Evolutionary conservation across 2,113 vertebrate genomes (phyloP).

Genomic region (Anser brachyrhynchus): DNA sequence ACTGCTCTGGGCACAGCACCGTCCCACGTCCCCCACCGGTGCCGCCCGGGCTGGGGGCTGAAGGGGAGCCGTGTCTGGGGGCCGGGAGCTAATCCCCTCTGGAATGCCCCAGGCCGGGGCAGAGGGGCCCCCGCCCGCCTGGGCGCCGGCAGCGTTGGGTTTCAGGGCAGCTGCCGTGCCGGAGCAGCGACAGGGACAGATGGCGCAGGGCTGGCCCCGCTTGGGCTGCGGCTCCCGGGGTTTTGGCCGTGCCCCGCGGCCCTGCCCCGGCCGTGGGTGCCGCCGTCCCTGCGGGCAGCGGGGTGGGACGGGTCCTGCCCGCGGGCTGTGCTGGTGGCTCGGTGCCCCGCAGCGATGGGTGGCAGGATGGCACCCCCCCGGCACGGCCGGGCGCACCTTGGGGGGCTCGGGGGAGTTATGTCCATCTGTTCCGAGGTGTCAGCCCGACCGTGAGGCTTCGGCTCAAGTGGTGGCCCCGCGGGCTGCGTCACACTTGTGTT

Average conservation of each 20-base stretch:
- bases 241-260: not conserved
- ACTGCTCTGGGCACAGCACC: not conserved
- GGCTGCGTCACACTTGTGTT: not conserved
- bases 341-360: rapidly evolving
- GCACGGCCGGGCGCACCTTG: rapidly evolving
- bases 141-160: conserved; percentile 49
- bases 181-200: conserved; percentile 62
- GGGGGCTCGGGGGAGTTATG: not conserved
- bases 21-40: not conserved
- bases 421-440: not conserved
- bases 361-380: not conserved
- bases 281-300: rapidly evolving
- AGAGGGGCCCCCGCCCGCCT: conserved; percentile 1
- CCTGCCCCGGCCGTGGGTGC: not conserved
- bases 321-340: not conserved
- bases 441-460: not conserved
- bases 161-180: conserved; percentile 58
- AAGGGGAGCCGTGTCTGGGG: not conserved
- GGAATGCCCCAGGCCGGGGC: conserved; percentile 27
- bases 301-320: not conserved
- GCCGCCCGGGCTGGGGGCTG: not conserved
- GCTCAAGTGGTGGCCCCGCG: rapidly evolving
- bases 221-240: not conserved
- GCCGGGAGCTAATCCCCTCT: conserved; percentile 1
- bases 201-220: not conserved